These are phyloP conservation scores for Excalfactoria chinensis DNA, from an alignment of 2,113 vertebrate genomes.

Conservation along the genomic window DNA sequence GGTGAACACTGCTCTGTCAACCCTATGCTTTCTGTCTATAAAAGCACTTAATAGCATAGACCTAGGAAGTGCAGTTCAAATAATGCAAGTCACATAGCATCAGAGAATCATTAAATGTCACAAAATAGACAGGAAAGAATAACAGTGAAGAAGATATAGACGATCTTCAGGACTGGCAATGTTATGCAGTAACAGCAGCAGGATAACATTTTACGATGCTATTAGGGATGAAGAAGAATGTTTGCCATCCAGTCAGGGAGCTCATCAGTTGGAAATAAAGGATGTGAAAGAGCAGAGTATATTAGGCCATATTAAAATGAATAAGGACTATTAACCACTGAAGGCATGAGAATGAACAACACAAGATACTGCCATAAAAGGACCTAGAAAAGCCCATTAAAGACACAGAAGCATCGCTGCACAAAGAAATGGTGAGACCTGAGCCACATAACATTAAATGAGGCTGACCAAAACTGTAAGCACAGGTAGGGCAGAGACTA, in stretches of 20 bases:
- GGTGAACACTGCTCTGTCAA: neutral
- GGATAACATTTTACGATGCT: neutral
- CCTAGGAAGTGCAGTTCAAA: neutral
- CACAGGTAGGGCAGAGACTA: neutral
- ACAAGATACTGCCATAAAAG: neutral
- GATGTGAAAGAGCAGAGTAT: neutral
- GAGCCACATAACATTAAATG: neutral
- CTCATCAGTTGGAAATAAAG: neutral
- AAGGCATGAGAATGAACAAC: neutral
- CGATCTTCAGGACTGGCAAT: neutral
- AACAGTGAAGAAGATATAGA: neutral
- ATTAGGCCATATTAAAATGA: neutral
- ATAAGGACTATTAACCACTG: neutral
- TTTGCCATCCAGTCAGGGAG: rapidly evolving
- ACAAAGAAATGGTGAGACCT: neutral
- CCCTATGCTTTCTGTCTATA: neutral
- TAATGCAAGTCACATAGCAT: neutral
- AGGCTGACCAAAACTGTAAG: neutral
- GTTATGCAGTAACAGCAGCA: neutral
- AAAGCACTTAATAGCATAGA: neutral
- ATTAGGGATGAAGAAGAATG: neutral
- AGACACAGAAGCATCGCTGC: rapidly evolving
- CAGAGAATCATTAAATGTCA: too few relatives aligned
- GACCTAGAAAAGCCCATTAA: neutral
- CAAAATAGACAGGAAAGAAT: neutral